Base-by-base conservation (phyloP, 1,140 invertebrate genomes). In the Eumeta japonica region DNA sequence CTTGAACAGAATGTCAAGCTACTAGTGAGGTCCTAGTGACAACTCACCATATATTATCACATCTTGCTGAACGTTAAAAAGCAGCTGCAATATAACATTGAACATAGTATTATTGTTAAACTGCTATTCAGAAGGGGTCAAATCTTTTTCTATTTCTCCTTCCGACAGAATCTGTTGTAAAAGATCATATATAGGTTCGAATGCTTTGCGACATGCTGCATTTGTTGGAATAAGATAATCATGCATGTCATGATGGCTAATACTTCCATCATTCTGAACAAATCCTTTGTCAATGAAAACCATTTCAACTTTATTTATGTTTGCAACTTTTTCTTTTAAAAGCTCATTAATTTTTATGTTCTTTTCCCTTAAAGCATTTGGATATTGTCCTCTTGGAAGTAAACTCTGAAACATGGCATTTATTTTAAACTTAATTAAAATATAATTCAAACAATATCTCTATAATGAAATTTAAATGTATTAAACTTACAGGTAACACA, bases 211-310 rank as follows among this genome's bases (percentile, higher is more conserved):
- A 68, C 91, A 90, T 28, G 89, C 91, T 35, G 83, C 76, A 67
- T 87, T 85, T 2, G 89, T 92, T 18, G 92, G 79, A 58, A 92
- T 87, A 16, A 93, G 78, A 70, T 92, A 94, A 68, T 95, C 92
- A 56, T 86, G 83, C 87, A 94, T 90, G 60, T 94, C 91, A 55
- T 85, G 84, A 58, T 90, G 87, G 59, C 84, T 88, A 37, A 94
- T 91, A 14, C 80, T 83, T 5, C 87, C 89, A 70, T 91, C 87
- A 27, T 78, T 76, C 54, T 87, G 83, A 20, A 92, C 79, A 48
- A 90, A 81, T 15, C 84, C 84, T 52, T 88, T 84, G 55, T 89
- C 87, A 46, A 89, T 86, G 41, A 75, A 67, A 28, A 90, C 80
- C 36, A 87, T 77, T 71, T 88, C 87, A 13, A 85, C 80, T 55